Percentiles rank a stretch among this genome's conserved stretches.
These are phyloP conservation scores for Rhopilema esculentum DNA, from an alignment of 30 jellyfish, hydroid and myxozoan species.

Conservation along the genomic window DNA sequence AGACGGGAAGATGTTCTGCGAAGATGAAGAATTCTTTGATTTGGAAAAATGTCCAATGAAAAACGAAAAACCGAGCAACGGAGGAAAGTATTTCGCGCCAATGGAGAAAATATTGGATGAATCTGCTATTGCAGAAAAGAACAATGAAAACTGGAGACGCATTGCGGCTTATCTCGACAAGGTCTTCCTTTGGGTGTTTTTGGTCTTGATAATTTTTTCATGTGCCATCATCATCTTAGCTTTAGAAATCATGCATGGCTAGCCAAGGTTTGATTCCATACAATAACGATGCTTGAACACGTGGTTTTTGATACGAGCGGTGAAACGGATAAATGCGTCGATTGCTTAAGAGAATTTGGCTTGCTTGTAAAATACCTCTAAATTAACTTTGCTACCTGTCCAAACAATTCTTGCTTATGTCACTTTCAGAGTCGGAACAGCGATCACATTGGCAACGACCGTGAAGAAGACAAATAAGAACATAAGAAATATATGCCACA, in stretches of 20 bases:
- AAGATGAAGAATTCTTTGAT: neutral
- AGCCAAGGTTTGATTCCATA: too few relatives aligned
- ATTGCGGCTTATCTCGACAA: conserved; percentile 36
- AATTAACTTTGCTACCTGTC: neutral
- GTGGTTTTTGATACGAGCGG: too few relatives aligned
- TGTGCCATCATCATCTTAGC: conserved; percentile 17
- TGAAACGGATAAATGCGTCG: too few relatives aligned
- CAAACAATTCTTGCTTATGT: neutral
- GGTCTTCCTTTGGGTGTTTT: conserved; percentile 30
- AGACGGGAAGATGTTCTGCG: neutral
- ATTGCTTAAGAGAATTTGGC: neutral
- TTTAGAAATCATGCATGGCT: conserved; percentile 1
- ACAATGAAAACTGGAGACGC: conserved; percentile 42
- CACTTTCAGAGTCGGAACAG: too few relatives aligned
- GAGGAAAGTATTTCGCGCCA: neutral
- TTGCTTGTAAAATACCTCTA: neutral
- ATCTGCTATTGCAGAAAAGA: neutral
- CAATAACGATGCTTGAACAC: too few relatives aligned
- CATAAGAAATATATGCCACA: too few relatives aligned
- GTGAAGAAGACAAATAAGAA: too few relatives aligned
- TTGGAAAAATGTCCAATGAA: neutral
- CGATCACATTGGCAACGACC: too few relatives aligned
- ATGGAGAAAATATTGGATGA: neutral
- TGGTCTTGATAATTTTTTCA: conserved; percentile 5
- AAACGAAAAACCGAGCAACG: neutral